These are phyloP conservation scores for Caenorhabditis drosophilae DNA, from an alignment of 2,888 invertebrate species.

Conservation along the genomic window DNA sequence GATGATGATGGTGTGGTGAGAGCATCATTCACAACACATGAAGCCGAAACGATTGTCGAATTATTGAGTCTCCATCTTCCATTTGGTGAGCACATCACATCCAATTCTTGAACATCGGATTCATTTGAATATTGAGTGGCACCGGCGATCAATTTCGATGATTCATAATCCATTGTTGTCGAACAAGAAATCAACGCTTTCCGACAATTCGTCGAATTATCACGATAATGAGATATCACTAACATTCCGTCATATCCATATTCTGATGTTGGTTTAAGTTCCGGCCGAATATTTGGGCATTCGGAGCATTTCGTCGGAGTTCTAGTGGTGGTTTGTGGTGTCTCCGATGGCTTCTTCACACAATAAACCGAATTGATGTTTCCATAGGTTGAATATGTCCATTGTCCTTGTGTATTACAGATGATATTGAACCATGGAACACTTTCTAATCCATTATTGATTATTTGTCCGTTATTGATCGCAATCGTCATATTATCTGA, in stretches of 20 bases:
- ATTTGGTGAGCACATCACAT: neutral
- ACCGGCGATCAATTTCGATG: slow-evolving; percentile 9
- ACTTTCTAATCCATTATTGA: too few relatives aligned
- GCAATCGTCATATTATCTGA: slow-evolving; percentile 3
- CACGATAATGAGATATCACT: slow-evolving; percentile 35
- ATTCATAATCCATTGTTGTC: slow-evolving; percentile 26
- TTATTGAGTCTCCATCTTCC: slow-evolving; percentile 20
- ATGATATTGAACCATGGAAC: slow-evolving; percentile 7
- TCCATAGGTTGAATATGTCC: slow-evolving; percentile 14
- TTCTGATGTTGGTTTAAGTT: slow-evolving; percentile 1
- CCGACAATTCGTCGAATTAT: slow-evolving; percentile 14
- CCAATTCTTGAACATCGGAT: neutral
- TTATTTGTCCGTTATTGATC: slow-evolving; percentile 1
- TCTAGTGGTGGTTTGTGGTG: slow-evolving; percentile 9
- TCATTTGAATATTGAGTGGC: neutral
- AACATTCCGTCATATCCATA: slow-evolving; percentile 42
- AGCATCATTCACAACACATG: slow-evolving; percentile 7
- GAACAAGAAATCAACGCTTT: slow-evolving; percentile 23
- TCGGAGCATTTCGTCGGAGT: slow-evolving; percentile 9
- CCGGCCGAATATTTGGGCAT: slow-evolving; percentile 22
- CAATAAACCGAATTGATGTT: slow-evolving; percentile 12
- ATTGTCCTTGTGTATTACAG: slow-evolving; percentile 28
- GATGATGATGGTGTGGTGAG: slow-evolving; percentile 2
- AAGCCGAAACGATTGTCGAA: slow-evolving; percentile 5
- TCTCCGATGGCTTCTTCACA: neutral